These are phyloP conservation scores for Dendrocincla fuliginosa DNA, from an alignment of 2,797 vertebrate species.

Conservation along the genomic window DNA sequence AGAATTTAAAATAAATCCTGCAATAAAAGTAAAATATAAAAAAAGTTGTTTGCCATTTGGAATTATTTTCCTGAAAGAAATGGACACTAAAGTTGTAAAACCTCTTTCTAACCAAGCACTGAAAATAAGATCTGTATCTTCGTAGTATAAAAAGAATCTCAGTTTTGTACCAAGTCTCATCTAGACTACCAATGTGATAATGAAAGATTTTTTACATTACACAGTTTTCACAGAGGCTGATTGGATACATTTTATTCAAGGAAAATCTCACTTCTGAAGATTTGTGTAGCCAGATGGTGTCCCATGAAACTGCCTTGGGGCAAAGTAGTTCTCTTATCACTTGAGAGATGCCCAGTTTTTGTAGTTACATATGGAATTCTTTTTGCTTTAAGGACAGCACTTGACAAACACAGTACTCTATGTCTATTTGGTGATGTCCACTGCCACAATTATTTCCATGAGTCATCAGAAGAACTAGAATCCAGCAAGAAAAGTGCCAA, in stretches of 20 bases:
- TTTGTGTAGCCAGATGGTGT: slow-evolving; percentile 44
- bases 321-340: not conserved
- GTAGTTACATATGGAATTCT: slow-evolving; percentile 11
- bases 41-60: not conserved
- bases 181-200: not conserved
- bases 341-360: slow-evolving; percentile 10
- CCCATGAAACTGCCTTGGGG: not conserved
- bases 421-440: not conserved
- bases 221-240: not conserved
- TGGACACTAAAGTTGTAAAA: not conserved
- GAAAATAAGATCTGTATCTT: not conserved
- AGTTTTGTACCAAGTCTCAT: not conserved
- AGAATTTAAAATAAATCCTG: not conserved
- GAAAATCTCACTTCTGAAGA: slow-evolving; percentile 31
- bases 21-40: not conserved
- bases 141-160: not conserved
- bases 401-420: rapidly evolving
- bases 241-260: not conserved
- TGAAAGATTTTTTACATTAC: not conserved
- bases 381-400: not conserved
- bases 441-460: not conserved
- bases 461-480: not conserved
- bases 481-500: not conserved
- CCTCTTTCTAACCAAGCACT: not conserved
- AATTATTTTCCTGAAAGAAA: not conserved